Percentiles rank a stretch among this genome's conserved stretches.
Conservation (phyloP, 1,140 invertebrate species). For the Drosophila gunungcola region DNA sequence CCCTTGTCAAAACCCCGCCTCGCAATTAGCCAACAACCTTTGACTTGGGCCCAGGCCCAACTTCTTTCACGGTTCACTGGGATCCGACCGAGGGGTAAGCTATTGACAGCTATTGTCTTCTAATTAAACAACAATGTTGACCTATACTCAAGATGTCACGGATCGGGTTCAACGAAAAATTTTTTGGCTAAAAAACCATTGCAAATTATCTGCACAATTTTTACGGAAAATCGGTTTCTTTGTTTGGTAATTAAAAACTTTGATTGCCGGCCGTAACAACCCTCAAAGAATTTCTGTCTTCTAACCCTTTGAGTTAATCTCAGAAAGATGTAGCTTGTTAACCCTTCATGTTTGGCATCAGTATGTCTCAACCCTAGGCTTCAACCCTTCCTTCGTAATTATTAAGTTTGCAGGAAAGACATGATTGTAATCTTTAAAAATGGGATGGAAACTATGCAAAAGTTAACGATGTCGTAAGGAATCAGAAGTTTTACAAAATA, state of each 20-base stretch:
- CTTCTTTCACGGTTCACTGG: slow-evolving; percentile 1
- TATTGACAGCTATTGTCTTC: slow-evolving; percentile 79
- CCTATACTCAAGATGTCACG: slow-evolving; percentile 68
- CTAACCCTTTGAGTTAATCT: slow-evolving; percentile 40
- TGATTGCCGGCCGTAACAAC: slow-evolving; percentile 44
- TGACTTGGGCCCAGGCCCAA: slow-evolving; percentile 33
- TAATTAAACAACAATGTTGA: slow-evolving; percentile 83
- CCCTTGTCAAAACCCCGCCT: slow-evolving; percentile 4
- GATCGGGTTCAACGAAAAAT: slow-evolving; percentile 60
- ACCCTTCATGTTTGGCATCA: slow-evolving; percentile 34
- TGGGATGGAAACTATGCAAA: too few relatives aligned
- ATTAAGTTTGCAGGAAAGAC: slow-evolving; percentile 4
- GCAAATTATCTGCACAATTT: slow-evolving; percentile 30
- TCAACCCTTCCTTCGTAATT: slow-evolving; percentile 28
- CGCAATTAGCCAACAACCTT: slow-evolving; percentile 50
- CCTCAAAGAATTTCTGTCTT: slow-evolving; percentile 6
- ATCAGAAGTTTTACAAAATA: not conserved
- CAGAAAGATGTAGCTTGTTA: slow-evolving; percentile 27
- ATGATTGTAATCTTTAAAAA: not conserved
- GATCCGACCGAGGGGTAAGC: slow-evolving; percentile 10
- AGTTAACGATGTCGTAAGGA: too few relatives aligned
- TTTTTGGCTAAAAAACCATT: slow-evolving; percentile 42
- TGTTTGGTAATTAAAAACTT: slow-evolving; percentile 74
- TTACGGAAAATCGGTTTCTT: slow-evolving; percentile 46
- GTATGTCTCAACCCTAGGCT: slow-evolving; percentile 7